Evolutionary conservation across 92 coral and sea anemone genomes (phyloP).

Genomic region (Zoanthus solanderi): DNA sequence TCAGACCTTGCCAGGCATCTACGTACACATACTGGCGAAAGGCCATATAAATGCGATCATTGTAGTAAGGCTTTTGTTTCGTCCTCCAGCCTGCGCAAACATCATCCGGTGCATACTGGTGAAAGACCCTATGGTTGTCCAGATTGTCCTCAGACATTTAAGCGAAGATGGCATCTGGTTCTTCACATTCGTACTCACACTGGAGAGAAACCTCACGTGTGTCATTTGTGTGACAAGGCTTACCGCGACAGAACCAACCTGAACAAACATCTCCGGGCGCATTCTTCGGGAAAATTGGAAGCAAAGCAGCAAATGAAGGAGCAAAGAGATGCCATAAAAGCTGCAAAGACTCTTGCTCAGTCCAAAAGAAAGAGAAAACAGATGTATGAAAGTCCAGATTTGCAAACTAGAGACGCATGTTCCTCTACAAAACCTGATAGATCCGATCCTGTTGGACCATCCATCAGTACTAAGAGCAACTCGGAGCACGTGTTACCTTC

Average conservation of each 20-base stretch:
- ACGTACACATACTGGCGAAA: slow-evolving; percentile 42
- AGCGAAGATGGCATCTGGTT: slow-evolving; percentile 28
- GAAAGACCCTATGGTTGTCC: slow-evolving; percentile 35
- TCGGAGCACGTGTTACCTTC: not conserved
- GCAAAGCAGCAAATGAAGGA: slow-evolving; percentile 39
- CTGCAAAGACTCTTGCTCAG: slow-evolving; percentile 29
- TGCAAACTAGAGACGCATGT: not conserved
- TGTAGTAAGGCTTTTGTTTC: slow-evolving; percentile 30
- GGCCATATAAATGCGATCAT: slow-evolving; percentile 40
- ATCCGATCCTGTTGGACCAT: not conserved
- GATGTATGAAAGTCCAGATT: not conserved
- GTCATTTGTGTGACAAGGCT: slow-evolving; percentile 40
- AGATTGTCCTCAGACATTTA: slow-evolving; percentile 3
- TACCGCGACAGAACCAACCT: slow-evolving; percentile 18
- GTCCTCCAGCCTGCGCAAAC: slow-evolving; percentile 35
- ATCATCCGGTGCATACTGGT: slow-evolving; percentile 31
- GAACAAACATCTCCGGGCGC: slow-evolving; percentile 39
- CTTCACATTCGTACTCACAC: slow-evolving; percentile 35
- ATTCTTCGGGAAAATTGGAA: slow-evolving; percentile 26
- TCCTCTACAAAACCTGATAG: not conserved
- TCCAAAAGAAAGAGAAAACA: slow-evolving; percentile 17
- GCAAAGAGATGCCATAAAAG: slow-evolving; percentile 24
- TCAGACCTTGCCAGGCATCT: slow-evolving; percentile 43
- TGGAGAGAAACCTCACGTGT: slow-evolving; percentile 31
- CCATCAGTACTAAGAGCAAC: not conserved